Conservation (phyloP, 2,113 vertebrate genomes). For the Calonectris borealis region DNA sequence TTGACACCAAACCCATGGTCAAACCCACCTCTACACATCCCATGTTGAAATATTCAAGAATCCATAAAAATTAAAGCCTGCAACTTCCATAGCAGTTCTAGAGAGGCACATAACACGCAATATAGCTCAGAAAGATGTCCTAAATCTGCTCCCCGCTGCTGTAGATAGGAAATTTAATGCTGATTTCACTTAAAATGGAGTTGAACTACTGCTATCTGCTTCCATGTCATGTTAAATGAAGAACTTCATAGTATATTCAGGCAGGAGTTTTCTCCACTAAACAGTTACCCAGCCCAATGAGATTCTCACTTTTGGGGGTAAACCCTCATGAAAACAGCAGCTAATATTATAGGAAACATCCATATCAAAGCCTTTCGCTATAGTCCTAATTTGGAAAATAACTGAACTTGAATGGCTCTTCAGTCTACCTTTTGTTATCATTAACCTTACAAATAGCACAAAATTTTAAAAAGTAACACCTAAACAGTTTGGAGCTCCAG, state of each 20-base stretch:
- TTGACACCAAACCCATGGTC: accelerated
- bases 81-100: not conserved
- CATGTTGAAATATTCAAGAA: not conserved
- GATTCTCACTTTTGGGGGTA: not conserved
- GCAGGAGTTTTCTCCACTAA: not conserved
- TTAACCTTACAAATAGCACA: not conserved
- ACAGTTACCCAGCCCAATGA: not conserved
- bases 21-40: not conserved
- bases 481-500: not conserved
- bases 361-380: not conserved
- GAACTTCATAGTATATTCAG: not conserved
- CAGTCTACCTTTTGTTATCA: not conserved
- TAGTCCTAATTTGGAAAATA: not conserved
- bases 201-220: not conserved
- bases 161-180: not conserved
- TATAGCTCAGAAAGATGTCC: not conserved
- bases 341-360: not conserved
- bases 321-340: not conserved
- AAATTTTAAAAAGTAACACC: not conserved
- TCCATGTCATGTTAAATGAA: not conserved
- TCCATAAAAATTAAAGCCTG: not conserved
- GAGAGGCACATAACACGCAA: accelerated
- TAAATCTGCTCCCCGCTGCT: not conserved
- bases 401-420: not conserved
- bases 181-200: not conserved